A percentile compares a stretch with the other conserved stretches of the same genome.
Evolutionary conservation across 1,140 invertebrate species (phyloP).

Genomic region (Pseudobourletiella spinata): DNA sequence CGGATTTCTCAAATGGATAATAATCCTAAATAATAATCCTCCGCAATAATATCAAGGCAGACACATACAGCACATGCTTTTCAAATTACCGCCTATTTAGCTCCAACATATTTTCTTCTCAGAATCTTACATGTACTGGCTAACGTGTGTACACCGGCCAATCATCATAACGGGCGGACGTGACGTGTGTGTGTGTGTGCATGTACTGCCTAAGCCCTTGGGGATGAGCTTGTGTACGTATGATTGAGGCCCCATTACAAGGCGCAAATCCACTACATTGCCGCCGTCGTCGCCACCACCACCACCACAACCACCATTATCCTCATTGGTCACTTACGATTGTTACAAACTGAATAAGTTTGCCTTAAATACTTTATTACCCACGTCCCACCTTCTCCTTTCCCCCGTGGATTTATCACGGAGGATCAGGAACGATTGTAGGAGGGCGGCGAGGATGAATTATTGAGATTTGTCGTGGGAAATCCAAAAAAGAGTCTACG

Average conservation of each 20-base stretch:
- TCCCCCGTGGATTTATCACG: not conserved
- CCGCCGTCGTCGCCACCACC: no score
- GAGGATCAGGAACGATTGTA: not conserved
- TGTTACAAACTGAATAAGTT: no score
- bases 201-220: not conserved
- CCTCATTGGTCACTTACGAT: no score
- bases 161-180: not conserved
- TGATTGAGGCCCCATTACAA: not conserved
- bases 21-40: no score
- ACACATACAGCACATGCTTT: not conserved
- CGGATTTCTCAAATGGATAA: not conserved
- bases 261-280: not conserved
- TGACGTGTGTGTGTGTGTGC: no score
- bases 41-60: not conserved
- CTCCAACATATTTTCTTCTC: no score
- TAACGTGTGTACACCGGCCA: no score
- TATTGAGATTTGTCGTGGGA: no score
- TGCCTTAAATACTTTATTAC: not conserved
- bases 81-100: not conserved
- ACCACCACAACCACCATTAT: no score
- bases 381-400: not conserved
- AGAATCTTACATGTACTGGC: no score
- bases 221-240: not conserved
- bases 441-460: no score
- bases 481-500: no score